Base-by-base conservation (phyloP, 2,797 vertebrate genomes). In the Catamblyrhynchus diadema region DNA sequence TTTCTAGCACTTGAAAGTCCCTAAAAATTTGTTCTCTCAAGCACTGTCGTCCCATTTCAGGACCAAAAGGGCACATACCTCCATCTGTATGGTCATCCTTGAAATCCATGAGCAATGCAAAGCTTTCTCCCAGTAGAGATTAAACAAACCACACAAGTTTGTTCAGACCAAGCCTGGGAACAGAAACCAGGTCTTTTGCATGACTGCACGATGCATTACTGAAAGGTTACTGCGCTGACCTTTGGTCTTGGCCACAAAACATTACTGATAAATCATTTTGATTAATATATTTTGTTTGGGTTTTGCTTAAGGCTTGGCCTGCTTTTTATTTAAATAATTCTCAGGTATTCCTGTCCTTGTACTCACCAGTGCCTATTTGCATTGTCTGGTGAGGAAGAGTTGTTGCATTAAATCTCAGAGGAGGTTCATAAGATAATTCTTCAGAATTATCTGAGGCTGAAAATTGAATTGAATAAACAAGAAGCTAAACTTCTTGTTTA, bases 111-210 rank as follows among this genome's bases (percentile, higher is more conserved):
- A 71, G 73, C 67, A 62, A 50, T 5, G 28, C 84, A 78, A 65
- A 83, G 50, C 57, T 53, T 65, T 91, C 71, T 77, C 78, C 71
- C 70, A 2, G 37, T 6, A 47, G 86, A 92, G 64, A 75, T 74
- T 73, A 73, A 89, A 57, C 53, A 91, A 97, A 48, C 30, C 81
- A 37, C 8, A 10, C 2, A 3, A 61, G 79, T 75, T 83, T 87
- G 81, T 61, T 65, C 80, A 81, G 84, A 61, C 35, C 72, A 51
- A 86, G 84, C 81, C 85, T 91, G 93, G 88, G 85, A 95, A 94
- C 59, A 93, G 72, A 92, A 94, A 66, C 20, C 61, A 72, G 47
- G 65, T 77, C 92, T 94, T 90, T 69, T 74, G 91, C 90, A 60
- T 86, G 92, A 93, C 74, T 95, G 91, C 79, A 83, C 32, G 3